Evolutionary conservation across 2,888 invertebrate genomes (phyloP), one percentile per base, ranked within the genome.

Genomic region (Andrena praecox): DNA sequence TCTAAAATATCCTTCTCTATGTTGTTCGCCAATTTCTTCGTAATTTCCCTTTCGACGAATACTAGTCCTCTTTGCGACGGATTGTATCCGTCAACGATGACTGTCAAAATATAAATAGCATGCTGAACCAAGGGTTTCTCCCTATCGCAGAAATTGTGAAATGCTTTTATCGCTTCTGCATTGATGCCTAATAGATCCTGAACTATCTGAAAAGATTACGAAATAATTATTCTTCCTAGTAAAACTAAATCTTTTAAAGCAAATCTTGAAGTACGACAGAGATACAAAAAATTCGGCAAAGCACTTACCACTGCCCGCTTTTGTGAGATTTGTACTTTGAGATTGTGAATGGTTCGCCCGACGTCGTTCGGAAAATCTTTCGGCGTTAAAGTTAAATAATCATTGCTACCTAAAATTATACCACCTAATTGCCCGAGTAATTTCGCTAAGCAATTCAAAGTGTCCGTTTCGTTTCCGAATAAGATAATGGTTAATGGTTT

Each of bases 71-170:
- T 80, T 60, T 88, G 74, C 73, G 71, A 88, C 24, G 88, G 79
- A 2, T 87, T 75, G 71, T 89, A 89, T 20, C 86, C 85, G 52
- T 91, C 85, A 1, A 94, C 90, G 81, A 93, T 91, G 59, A 95
- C 90, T 3, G 94, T 95, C 75, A 95, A 93, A 72, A 95, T 92
- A 84, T 94, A 94, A 48, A 95, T 87, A 20, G 93, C 93, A 67
- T 92, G 91, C 64, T 85, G 79, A 10, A 95, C 94, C 42, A 94
- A 82, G 10, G 96, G 96, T 74, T 92, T 94, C 62, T 94, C 83
- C 35, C 94, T 95, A 87, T 96, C 96, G 85, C 96, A 96, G 84
- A 96, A 94, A 75, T 94, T 92, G 87, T 96, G 96, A 84, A 96
- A 94, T 2, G 95, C 95, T 87, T 93, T 94, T 1, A 93, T 80